Evolutionary conservation across 2,113 vertebrate genomes (phyloP), one percentile per base, ranked within the genome.

Genomic region (Hoplias malabaricus): DNA sequence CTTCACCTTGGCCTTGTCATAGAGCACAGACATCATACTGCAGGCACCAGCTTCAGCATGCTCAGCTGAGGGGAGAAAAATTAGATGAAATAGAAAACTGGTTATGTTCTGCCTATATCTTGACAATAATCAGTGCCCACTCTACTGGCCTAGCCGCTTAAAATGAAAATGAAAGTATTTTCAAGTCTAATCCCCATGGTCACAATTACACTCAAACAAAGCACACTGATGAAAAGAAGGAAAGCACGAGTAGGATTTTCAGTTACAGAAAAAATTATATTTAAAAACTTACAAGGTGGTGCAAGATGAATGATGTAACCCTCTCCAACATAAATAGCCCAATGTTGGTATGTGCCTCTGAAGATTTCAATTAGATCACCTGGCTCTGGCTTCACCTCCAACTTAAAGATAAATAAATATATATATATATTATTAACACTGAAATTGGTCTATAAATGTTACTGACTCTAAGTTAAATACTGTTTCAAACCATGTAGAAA

Each of bases 331-430:
- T 95, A 96, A 54, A 96, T 69, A 6, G 90, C 95, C 95, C 95
- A 97, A 85, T 96, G 95, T 40, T 92, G 89, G 78, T 96, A 96
- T 4, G 78, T 14, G 16, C 86, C 83, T 34, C 94, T 88, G 75
- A 88, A 90, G 77, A 96, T 93, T 84, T 96, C 95, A 1, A 96
- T 95, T 84, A 96, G 76, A 84, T 95, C 94, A 19, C 94, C 93
- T 4, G 36, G 84, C n/a, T 93, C 78, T 23, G 92, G 93, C 65
- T 92, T 91, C 68, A 82, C 33, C 0, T 92, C 86, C 76, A 84
- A 86, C 89, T 92, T 75, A 42, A 31, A 80, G 38, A 69, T 14
- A 69, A 21, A 10, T 6, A n/a, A n/a, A n/a, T n/a, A n/a, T n/a
- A n/a, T n/a, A n/a, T n/a, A n/a, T n/a, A n/a, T n/a, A 46, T 4